These are phyloP conservation scores for Watsonalla cultraria DNA, from an alignment of 2,888 invertebrate genomes.

Conservation along the genomic window DNA sequence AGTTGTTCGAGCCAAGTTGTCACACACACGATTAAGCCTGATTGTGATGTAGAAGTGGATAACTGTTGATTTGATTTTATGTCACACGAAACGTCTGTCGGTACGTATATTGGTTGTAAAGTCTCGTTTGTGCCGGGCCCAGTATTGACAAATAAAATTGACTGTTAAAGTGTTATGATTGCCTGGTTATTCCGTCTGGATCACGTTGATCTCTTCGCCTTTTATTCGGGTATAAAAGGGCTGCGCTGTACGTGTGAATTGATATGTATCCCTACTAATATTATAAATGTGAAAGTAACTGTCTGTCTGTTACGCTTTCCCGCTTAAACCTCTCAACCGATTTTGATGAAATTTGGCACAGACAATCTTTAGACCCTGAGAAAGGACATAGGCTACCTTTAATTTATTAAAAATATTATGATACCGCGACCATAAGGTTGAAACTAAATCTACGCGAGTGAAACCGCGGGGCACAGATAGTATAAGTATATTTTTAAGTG, in stretches of 20 bases:
- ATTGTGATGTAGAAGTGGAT: conserved; percentile 77
- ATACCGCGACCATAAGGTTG: no score
- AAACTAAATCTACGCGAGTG: no score
- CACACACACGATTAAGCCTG: conserved; percentile 76
- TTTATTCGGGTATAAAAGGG: conserved; percentile 33
- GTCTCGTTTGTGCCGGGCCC: conserved; percentile 62
- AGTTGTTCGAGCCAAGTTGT: conserved; percentile 64
- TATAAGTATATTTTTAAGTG: no score
- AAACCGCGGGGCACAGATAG: no score
- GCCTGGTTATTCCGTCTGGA: conserved; percentile 50
- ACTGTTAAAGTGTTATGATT: conserved; percentile 69
- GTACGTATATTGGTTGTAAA: conserved; percentile 75
- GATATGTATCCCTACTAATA: neutral
- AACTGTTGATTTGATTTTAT: conserved; percentile 80
- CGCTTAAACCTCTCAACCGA: no score
- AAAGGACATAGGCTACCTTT: no score
- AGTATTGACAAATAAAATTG: conserved; percentile 73
- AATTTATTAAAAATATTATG: no score
- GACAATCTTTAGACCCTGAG: no score
- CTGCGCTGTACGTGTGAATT: conserved; percentile 21
- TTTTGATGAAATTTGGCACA: no score
- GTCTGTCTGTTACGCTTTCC: no score
- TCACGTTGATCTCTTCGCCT: conserved; percentile 49
- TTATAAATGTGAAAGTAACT: no score
- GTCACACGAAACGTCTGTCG: conserved; percentile 75